These are phyloP conservation scores for Chiloscyllium punctatum DNA, from an alignment of 2,797 vertebrate genomes.

Conservation along the genomic window DNA sequence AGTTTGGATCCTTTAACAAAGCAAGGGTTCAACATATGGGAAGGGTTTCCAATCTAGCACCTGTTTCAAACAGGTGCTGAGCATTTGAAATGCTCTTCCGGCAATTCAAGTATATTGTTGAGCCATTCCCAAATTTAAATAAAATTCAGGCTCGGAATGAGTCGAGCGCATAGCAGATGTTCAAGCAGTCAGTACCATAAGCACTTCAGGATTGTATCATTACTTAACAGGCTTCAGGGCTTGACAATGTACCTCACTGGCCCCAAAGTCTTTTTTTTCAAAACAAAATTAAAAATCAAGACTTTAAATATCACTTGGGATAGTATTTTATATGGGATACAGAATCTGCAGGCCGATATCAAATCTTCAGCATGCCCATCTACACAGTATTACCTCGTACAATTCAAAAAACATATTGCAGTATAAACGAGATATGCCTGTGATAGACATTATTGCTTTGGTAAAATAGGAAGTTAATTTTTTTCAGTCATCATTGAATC, in stretches of 20 bases:
- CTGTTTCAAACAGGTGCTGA: conserved; percentile 23
- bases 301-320: neutral
- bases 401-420: neutral
- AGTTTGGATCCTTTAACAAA: neutral
- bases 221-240: neutral
- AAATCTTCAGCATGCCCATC: neutral
- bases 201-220: neutral
- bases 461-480: neutral
- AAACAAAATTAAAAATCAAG: neutral
- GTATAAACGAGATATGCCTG: neutral
- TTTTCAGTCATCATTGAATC: neutral
- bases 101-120: neutral
- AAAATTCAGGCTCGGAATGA: neutral
- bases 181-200: neutral
- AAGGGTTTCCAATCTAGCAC: neutral
- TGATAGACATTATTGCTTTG: too few species aligned
- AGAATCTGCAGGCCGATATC: neutral
- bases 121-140: conserved; percentile 11
- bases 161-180: neutral
- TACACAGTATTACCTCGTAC: neutral
- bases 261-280: neutral
- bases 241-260: neutral
- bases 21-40: neutral
- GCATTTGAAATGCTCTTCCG: neutral
- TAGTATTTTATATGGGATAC: neutral